Evolutionary conservation across 1,140 invertebrate species (phyloP).

Genomic region (Pogonomyrmex californicus): DNA sequence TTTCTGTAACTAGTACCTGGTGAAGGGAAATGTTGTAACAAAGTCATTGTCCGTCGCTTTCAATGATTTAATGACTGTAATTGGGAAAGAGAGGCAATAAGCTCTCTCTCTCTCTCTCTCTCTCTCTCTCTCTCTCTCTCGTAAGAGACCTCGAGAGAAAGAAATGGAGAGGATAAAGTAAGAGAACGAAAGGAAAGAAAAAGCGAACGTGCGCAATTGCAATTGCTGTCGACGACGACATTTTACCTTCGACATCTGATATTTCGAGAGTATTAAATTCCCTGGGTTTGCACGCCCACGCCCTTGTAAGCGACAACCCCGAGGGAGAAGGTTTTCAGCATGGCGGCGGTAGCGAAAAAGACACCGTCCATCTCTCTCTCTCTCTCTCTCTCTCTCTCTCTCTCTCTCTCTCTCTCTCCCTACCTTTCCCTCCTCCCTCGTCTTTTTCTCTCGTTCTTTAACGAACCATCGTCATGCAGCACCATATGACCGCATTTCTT

Average conservation of each 20-base stretch:
- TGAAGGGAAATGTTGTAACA: not conserved
- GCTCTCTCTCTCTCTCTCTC: not conserved
- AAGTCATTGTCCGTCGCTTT: not conserved
- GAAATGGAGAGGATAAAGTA: not conserved
- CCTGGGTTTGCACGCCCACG: conserved; percentile 69
- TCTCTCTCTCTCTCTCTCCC: not conserved
- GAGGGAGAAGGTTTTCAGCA: conserved; percentile 69
- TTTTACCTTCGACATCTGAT: conserved; percentile 82
- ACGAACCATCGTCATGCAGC: conserved; percentile 66
- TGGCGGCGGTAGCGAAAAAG: conserved; percentile 66
- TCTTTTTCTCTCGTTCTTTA: conserved; percentile 18
- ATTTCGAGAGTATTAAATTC: conserved; percentile 82
- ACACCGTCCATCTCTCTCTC: not conserved
- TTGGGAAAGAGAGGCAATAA: conserved; percentile 18
- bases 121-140: too few species aligned
- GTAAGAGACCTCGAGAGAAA: conserved; percentile 14
- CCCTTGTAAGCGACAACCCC: conserved; percentile 65
- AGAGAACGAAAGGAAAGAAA: conserved; percentile 17
- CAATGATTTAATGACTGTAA: conserved; percentile 36
- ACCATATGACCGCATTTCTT: conserved; percentile 67
- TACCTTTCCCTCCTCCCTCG: too few species aligned
- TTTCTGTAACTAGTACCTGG: not conserved
- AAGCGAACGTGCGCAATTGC: conserved; percentile 18
- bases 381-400: not conserved
- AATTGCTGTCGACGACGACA: conserved; percentile 67